phyloP scores from a whole-genome alignment of 64 coral and sea anemone genomes.

The Stylophora pistillata region DNA sequence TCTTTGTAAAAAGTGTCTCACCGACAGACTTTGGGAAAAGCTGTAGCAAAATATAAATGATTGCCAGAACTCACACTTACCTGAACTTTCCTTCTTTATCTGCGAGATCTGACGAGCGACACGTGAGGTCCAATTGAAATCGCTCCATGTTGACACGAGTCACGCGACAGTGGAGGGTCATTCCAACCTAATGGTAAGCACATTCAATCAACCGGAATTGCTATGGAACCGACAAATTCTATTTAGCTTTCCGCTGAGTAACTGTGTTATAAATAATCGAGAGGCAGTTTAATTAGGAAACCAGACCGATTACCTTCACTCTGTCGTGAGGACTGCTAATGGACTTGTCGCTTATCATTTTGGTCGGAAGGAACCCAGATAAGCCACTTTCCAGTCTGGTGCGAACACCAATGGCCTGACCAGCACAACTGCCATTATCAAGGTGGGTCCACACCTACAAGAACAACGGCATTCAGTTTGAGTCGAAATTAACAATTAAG shows the following conservation, averaged over 20 bases:
- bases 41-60: not conserved
- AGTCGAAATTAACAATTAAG: too few relatives aligned
- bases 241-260: too few relatives aligned
- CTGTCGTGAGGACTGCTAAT: conserved; percentile 91
- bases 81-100: conserved; percentile 96
- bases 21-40: not conserved
- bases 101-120: conserved; percentile 83
- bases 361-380: conserved; percentile 93
- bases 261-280: too few relatives aligned
- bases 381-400: conserved; percentile 83
- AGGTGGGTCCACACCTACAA: conserved; percentile 96
- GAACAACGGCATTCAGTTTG: not conserved
- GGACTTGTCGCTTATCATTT: conserved; percentile 96
- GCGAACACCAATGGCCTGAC: conserved; percentile 89
- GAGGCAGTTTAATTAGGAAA: too few relatives aligned
- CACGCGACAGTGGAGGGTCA: conserved; percentile 92
- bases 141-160: conserved; percentile 92
- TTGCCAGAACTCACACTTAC: conserved; percentile 14
- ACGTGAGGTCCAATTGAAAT: conserved; percentile 89
- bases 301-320: conserved; percentile 69
- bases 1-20: too few relatives aligned
- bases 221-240: too few relatives aligned
- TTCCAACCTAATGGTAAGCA: conserved; percentile 55
- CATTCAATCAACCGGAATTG: not conserved
- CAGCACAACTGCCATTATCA: conserved; percentile 94